These are phyloP conservation scores for Mionectes macconnelli DNA, from an alignment of 2,113 vertebrate species.

Conservation along the genomic window DNA sequence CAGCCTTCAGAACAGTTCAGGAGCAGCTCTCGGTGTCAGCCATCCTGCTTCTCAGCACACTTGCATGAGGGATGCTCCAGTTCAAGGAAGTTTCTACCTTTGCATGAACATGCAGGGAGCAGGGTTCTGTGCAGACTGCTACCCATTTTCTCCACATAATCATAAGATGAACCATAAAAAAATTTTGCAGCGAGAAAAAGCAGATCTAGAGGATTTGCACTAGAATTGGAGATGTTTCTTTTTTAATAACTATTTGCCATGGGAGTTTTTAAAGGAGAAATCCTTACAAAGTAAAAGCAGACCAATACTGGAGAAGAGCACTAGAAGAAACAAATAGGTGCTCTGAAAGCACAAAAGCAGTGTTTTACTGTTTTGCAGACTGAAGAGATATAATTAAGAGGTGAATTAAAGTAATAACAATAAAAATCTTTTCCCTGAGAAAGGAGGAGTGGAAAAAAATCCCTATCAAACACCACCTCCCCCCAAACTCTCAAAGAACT, in stretches of 20 bases:
- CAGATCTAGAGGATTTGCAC: not conserved
- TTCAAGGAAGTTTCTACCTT: not conserved
- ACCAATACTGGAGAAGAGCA: not conserved
- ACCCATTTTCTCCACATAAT: not conserved
- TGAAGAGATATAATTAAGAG: not conserved
- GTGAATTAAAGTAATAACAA: not conserved
- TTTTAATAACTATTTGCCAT: not conserved
- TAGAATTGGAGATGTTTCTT: not conserved
- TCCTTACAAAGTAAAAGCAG: not conserved
- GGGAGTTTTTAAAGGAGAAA: not conserved
- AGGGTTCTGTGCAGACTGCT: not conserved
- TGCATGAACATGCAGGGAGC: not conserved
- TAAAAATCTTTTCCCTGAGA: not conserved
- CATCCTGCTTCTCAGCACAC: not conserved
- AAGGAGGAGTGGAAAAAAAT: not conserved
- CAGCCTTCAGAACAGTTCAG: not conserved
- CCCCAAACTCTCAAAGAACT: slow-evolving; percentile 29
- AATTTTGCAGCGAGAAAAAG: not conserved
- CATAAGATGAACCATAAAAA: not conserved
- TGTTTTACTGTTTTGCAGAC: not conserved
- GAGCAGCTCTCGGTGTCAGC: not conserved
- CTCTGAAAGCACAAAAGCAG: not conserved
- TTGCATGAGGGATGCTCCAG: not conserved
- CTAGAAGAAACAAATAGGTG: not conserved
- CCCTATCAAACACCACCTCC: not conserved